Conservation (phyloP, 2,797 vertebrate genomes). For the Melanotaenia parkinsoni region DNA sequence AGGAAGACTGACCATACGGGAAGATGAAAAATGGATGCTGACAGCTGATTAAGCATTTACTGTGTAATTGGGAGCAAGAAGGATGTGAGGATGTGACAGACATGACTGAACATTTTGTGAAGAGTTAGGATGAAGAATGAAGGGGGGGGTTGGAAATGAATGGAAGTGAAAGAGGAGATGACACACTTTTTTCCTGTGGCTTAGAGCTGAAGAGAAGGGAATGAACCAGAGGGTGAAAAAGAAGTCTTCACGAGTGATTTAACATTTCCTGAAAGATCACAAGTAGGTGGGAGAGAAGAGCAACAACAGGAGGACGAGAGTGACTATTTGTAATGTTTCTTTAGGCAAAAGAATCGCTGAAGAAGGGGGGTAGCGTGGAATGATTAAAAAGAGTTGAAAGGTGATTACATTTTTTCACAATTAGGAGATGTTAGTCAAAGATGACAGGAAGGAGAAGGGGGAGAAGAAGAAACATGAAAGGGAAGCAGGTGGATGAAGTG, state of each 20-base stretch:
- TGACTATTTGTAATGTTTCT: constrained; percentile 24
- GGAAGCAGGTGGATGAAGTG: constrained; percentile 7
- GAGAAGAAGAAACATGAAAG: not conserved
- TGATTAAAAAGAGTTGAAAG: constrained; percentile 25
- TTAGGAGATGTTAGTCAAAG: constrained; percentile 6
- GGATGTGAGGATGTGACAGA: constrained; percentile 59
- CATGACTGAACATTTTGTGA: constrained; percentile 59
- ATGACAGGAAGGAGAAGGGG: constrained; percentile 11
- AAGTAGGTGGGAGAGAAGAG: constrained; percentile 39
- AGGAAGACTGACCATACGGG: constrained; percentile 32
- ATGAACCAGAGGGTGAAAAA: constrained; percentile 36
- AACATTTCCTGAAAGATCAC: constrained; percentile 53
- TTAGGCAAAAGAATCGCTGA: constrained; percentile 11
- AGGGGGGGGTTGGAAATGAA: constrained; percentile 45
- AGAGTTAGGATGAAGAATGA: constrained; percentile 49
- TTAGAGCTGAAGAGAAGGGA: constrained; percentile 48
- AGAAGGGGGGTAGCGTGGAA: constrained; percentile 1
- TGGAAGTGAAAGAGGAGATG: constrained; percentile 52
- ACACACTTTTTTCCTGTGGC: constrained; percentile 43
- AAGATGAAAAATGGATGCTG: constrained; percentile 44
- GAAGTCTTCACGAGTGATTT: constrained; percentile 47
- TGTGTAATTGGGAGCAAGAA: constrained; percentile 49
- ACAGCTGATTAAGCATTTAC: constrained; percentile 63
- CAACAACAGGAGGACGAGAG: constrained; percentile 26
- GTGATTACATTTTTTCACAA: constrained; percentile 20